Base-by-base conservation (phyloP, 2,113 vertebrate species). In the Oryzias woworae region DNA sequence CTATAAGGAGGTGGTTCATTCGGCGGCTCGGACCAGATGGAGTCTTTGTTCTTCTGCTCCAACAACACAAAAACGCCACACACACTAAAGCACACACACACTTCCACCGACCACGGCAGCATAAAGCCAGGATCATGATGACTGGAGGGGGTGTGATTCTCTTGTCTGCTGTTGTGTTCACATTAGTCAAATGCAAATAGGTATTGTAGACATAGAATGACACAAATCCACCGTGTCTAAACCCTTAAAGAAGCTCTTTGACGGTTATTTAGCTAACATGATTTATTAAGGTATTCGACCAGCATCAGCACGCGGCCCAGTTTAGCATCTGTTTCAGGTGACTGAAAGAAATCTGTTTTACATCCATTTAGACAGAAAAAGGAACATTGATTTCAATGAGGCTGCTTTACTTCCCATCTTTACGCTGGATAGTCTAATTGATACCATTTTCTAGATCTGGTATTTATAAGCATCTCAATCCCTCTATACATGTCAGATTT, bases 141-240 rank as follows among this genome's bases (percentile, higher is more conserved):
- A 84, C 66, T 58, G 72, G 71, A 75, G 77, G 84, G 58, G 71
- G 76, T 58, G 71, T 79, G 71, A 87, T 83, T 79, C 83, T 78
- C 80, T 85, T 87, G 86, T 90, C 76, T 84, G 82, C 66, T 44
- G 54, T 66, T 74, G 49, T 89, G 87, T 87, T 89, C 80, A 71
- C 83, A 78, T 88, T 82, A 81, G 87, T 89, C 87, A 84, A 84
- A 87, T 89, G 89, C 89, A 87, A 89, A 90, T 85, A 20, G 43
- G 44, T 61, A 84, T 89, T 87, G 83, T 88, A 69, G 78, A 28
- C 31, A 66, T 80, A 85, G 84, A 90, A 88, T 75, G 71, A 88
- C 83, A 84, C 86, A 88, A 88, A 89, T 89, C 84, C 80, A 79
- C 80, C 89, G 31, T 87, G 85, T 36, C 89, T 88, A 88, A 89